Base-by-base conservation (phyloP, 2,797 vertebrate species). In the Menidia menidia region DNA sequence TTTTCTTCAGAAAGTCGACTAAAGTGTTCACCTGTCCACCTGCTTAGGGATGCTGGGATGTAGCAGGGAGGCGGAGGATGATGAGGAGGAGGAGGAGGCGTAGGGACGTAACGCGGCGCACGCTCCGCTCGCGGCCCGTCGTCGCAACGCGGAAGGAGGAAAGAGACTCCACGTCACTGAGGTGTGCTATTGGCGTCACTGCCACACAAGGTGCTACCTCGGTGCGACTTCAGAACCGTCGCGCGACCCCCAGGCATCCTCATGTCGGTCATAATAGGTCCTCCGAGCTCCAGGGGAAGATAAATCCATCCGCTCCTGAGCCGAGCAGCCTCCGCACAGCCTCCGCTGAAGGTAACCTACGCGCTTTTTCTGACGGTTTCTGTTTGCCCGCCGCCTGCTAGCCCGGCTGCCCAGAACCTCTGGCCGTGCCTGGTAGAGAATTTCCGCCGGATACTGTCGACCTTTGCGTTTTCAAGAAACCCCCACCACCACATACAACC, bases 151-250 rank as follows among this genome's bases (percentile, higher is more conserved):
- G 94, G 94, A 95, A 95, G 94, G 67, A 83, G 78, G 78, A 80
- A 73, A 58, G 79, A 85, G 78, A 6, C 80, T 93, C 92, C 92
- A 93, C 94, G 94, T 95, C 94, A 95, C 88, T 62, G 89, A 92
- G 89, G 93, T 92, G 92, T 89, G 84, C 88, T 77, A 75, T 56
- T 51, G 72, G 74, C 86, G 89, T 89, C 87, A 87, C 79, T 57
- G 75, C 64, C 42, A 72, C 84, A 73, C 82, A 77, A 83, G 83
- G 83, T 78, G 81, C 83, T 79, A 61, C 83, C 75, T 67, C 78
- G 39, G 56, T 18, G 1, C 62, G 25, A 6, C 6, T 48, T 18
- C 58, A 16, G 19, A 8, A 18, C 50, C 45, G 2, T 18, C 18
- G 32, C 33, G 32, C 60, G 16, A 33, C 15, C 6, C 25, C 31